Conservation (phyloP, 1,140 invertebrate genomes). For the Sitodiplosis mosellana region DNA sequence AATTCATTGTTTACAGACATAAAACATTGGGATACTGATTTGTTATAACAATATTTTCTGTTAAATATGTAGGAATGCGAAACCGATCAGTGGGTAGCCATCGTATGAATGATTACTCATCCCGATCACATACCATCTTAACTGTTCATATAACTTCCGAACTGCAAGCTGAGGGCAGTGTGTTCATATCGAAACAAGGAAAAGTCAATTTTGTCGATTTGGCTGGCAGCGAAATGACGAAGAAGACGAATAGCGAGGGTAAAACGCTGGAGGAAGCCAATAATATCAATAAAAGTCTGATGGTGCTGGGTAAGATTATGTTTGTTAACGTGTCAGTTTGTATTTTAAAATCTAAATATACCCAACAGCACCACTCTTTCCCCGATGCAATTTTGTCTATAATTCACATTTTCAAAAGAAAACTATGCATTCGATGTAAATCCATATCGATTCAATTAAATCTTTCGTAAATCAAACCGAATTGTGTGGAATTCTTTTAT, state of each 20-base stretch:
- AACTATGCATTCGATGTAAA: no score
- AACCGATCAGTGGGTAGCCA: conserved; percentile 74
- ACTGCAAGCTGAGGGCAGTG: conserved; percentile 56
- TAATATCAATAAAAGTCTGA: conserved; percentile 90
- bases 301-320: conserved; percentile 65
- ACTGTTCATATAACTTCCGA: conserved; percentile 72
- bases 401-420: no score
- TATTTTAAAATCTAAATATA: no score
- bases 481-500: no score
- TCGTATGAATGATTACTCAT: conserved; percentile 92
- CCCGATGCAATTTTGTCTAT: no score
- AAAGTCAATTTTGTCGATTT: conserved; percentile 90
- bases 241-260: conserved; percentile 79
- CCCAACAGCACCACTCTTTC: no score
- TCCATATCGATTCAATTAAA: no score
- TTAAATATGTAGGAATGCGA: conserved; percentile 43
- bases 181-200: conserved; percentile 73
- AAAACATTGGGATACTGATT: no score
- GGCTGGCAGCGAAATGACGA: conserved; percentile 86
- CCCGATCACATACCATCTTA: conserved; percentile 86
- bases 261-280: conserved; percentile 85
- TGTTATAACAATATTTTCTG: no score
- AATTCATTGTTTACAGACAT: no score
- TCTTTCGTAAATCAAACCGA: no score
- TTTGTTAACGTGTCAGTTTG: no score